These are phyloP conservation scores for Casuarius casuarius DNA, from an alignment of 2,113 vertebrate genomes.

Conservation along the genomic window DNA sequence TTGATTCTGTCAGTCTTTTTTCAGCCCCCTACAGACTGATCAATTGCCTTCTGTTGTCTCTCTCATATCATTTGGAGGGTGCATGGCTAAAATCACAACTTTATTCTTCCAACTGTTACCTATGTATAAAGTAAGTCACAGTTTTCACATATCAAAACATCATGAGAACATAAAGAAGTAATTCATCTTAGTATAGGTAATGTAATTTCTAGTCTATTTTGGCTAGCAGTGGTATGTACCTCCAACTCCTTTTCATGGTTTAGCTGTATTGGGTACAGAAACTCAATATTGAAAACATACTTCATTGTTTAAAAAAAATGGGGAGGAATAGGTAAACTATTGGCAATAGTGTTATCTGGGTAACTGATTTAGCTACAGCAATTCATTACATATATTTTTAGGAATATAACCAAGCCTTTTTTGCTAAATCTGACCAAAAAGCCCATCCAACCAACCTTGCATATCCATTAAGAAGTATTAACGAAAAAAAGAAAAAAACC, in stretches of 20 bases:
- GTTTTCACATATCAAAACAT: neutral
- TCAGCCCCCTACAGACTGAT: neutral
- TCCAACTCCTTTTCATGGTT: neutral
- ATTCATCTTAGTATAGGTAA: neutral
- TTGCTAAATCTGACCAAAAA: neutral
- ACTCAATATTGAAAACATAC: accelerated
- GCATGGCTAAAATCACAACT: neutral
- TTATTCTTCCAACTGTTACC: neutral
- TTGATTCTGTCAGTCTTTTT: neutral
- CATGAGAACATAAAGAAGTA: neutral
- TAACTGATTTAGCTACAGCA: neutral
- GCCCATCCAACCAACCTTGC: neutral
- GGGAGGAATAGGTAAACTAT: neutral
- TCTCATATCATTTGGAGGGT: neutral
- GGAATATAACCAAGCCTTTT: neutral
- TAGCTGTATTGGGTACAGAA: neutral
- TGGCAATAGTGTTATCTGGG: neutral
- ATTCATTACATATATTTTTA: neutral
- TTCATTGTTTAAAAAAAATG: neutral
- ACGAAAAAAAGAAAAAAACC: neutral
- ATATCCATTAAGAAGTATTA: neutral
- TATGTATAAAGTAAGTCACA: neutral
- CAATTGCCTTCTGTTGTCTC: neutral
- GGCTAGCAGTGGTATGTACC: neutral
- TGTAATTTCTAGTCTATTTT: neutral